phyloP scores from a whole-genome alignment of 2,797 vertebrate species.

The Darevskia nairensis region DNA sequence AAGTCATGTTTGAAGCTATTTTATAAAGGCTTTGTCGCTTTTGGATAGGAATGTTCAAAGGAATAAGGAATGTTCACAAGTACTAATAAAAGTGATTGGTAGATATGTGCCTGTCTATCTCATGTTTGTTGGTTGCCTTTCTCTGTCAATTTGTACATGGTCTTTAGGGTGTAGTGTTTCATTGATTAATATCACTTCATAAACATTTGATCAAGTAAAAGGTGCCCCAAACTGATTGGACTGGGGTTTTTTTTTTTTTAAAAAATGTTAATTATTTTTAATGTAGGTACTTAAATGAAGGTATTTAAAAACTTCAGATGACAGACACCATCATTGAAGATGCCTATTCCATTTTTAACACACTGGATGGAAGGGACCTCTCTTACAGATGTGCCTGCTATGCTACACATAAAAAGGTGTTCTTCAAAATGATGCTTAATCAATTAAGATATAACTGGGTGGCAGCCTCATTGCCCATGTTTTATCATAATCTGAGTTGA shows the following conservation, averaged over 20 bases:
- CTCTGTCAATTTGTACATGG: neutral
- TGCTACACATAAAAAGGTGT: neutral
- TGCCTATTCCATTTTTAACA: neutral
- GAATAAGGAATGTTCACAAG: neutral
- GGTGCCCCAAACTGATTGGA: no score
- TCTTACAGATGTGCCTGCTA: neutral
- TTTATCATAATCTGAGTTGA: neutral
- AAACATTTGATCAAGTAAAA: no score
- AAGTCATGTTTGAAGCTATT: neutral
- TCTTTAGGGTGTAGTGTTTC: neutral
- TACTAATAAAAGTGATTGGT: neutral
- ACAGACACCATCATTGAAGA: neutral
- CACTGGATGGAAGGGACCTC: neutral
- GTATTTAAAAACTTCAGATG: neutral
- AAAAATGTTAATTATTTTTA: neutral
- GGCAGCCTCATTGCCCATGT: neutral
- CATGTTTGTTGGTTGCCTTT: neutral
- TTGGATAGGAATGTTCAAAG: neutral
- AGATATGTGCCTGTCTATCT: neutral
- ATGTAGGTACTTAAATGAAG: neutral
- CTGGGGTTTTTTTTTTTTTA: no score
- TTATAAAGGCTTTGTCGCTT: neutral
- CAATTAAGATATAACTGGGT: neutral
- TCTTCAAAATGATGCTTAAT: neutral
- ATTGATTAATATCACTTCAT: neutral